Conservation (phyloP, 2,888 invertebrate genomes). For the Meloe dianella region DNA sequence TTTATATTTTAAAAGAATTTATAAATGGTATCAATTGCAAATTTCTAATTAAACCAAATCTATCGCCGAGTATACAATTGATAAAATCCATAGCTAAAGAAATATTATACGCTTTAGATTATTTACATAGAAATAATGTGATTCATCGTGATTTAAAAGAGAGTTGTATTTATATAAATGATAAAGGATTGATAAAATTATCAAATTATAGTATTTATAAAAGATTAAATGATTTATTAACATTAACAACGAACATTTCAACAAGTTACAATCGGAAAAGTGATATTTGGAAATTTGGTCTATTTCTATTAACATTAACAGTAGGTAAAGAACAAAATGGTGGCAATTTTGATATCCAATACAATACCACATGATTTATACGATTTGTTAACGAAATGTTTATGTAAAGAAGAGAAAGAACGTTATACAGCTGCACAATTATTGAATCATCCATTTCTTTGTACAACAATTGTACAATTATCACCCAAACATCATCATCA, state of each 20-base stretch:
- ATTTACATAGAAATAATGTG: slow-evolving; percentile 81
- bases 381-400: slow-evolving; percentile 77
- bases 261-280: slow-evolving; percentile 67
- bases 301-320: slow-evolving; percentile 71
- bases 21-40: slow-evolving; percentile 62
- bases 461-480: slow-evolving; percentile 58
- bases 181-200: slow-evolving; percentile 66
- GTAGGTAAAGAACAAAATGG: slow-evolving; percentile 58
- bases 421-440: slow-evolving; percentile 80
- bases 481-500: slow-evolving; percentile 54
- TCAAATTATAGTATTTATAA: slow-evolving; percentile 76
- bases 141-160: slow-evolving; percentile 83
- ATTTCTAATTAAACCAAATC: slow-evolving; percentile 62
- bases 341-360: slow-evolving; percentile 64
- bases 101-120: slow-evolving; percentile 76
- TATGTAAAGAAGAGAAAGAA: slow-evolving; percentile 72
- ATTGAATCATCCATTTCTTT: slow-evolving; percentile 73
- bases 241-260: slow-evolving; percentile 54
- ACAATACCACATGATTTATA: slow-evolving; percentile 68
- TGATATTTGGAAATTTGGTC: slow-evolving; percentile 76
- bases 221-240: slow-evolving; percentile 65
- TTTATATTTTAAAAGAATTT: slow-evolving; percentile 76
- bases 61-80: slow-evolving; percentile 63
- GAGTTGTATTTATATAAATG: slow-evolving; percentile 75
- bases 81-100: slow-evolving; percentile 73